Base-by-base conservation (phyloP, 2,113 vertebrate species). In the Poeciliopsis occidentalis region DNA sequence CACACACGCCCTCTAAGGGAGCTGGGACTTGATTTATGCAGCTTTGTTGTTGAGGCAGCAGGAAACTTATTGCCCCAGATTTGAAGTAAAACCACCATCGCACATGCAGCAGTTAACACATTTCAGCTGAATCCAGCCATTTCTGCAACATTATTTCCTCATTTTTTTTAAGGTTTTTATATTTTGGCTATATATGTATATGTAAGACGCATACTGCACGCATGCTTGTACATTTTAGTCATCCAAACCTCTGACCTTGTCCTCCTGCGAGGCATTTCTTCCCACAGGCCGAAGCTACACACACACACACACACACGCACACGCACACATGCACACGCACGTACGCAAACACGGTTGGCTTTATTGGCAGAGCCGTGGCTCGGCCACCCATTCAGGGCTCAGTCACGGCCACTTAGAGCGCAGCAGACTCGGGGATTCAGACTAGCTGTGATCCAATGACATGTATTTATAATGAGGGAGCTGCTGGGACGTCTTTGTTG, bases 381-480 rank as follows among this genome's bases (percentile, higher is more conserved):
- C 82, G 88, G 90, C 91, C 92, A 92, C 92, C 90, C 93, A 93
- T 94, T 94, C 92, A 94, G 87, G 87, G 92, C 93, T 93, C 91
- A 91, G 93, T 94, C 93, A 93, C 90, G 90, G 93, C 89, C 92
- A 93, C 92, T 94, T 94, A 93, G 87, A 93, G 90, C 91, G 87
- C 88, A 92, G 91, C 91, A 92, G 89, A 91, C 89, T 91, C 87
- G n/a, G 83, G 90, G 88, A 89, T 91, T 92, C 92, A 93, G 87
- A 89, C 80, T 90, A 92, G 90, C 89, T 91, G 91, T 93, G 93
- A 94, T 94, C 93, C 93, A 92, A 94, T 94, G 93, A 94, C 92
- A 93, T 91, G 92, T 91, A 92, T 93, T 94, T 92, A 91, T 94
- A 92, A 93, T 93, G 90, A 93, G 91, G 91, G 91, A 89, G 87